Conservation (phyloP, 2,888 invertebrate genomes). For the Leptopilina myrica region DNA sequence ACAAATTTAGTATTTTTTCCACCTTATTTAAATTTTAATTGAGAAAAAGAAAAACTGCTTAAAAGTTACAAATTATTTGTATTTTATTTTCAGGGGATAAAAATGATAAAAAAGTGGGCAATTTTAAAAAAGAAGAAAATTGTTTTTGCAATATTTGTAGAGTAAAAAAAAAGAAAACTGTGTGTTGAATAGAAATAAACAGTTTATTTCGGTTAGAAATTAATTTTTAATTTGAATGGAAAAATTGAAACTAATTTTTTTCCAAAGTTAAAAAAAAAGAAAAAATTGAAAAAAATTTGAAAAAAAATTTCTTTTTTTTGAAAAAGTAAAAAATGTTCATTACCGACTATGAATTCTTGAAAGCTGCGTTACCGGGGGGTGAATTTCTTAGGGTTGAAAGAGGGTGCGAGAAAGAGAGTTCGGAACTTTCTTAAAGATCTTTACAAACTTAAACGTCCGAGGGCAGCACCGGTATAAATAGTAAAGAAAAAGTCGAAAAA, state of each 20-base stretch:
- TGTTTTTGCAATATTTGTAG: too few species aligned
- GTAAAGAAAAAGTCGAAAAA: conserved; percentile 39
- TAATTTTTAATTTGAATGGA: not conserved
- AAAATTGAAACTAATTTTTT: conserved; percentile 8
- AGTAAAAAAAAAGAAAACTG: too few species aligned
- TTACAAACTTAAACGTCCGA: conserved; percentile 69
- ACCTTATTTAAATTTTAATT: too few species aligned
- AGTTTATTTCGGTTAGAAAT: not conserved
- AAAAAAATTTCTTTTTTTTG: not conserved
- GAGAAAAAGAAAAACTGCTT: too few species aligned
- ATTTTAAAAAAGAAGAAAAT: too few species aligned
- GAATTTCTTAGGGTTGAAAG: conserved; percentile 70
- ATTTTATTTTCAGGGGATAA: too few species aligned
- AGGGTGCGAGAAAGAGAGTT: conserved; percentile 69
- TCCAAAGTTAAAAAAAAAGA: not conserved
- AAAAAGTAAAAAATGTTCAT: conserved; percentile 49
- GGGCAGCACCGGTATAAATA: conserved; percentile 71
- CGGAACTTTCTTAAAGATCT: conserved; percentile 74
- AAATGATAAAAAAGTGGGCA: too few species aligned
- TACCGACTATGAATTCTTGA: conserved; percentile 70
- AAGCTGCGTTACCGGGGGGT: conserved; percentile 73
- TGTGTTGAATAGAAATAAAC: not conserved
- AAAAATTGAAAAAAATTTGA: not conserved
- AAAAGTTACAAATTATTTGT: too few species aligned
- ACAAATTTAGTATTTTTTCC: too few species aligned